Conservation (phyloP, 2,797 vertebrate genomes). For the Microtus californicus region DNA sequence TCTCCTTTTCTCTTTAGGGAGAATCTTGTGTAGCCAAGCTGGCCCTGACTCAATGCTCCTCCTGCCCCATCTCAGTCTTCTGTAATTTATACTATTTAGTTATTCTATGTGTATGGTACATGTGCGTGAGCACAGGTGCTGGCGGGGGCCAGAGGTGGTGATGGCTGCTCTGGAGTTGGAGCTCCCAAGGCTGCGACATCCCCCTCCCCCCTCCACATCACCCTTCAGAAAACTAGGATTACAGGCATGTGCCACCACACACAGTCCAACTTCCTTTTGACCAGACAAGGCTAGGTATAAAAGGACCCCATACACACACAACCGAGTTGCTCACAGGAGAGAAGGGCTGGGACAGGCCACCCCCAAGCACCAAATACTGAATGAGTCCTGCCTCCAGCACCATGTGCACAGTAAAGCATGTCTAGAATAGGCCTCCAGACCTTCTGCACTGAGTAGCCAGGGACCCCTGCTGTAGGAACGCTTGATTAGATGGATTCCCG, state of each 20-base stretch:
- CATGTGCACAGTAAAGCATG: neutral
- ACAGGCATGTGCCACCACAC: neutral
- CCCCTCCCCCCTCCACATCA: neutral
- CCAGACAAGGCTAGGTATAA: neutral
- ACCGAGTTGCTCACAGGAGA: neutral
- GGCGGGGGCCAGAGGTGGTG: neutral
- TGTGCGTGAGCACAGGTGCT: neutral
- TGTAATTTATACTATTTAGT: neutral
- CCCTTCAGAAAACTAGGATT: neutral
- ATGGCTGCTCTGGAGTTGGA: neutral
- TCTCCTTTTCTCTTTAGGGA: neutral
- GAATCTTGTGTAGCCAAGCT: neutral
- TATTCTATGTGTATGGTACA: neutral
- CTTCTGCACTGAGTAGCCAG: slow-evolving; percentile 2
- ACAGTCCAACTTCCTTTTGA: neutral
- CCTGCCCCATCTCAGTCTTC: neutral
- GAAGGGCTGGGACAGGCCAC: neutral
- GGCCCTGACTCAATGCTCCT: no score
- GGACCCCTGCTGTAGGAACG: neutral
- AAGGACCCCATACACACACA: neutral
- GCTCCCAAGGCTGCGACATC: no score
- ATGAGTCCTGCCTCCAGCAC: neutral
- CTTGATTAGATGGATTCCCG: slow-evolving; percentile 36
- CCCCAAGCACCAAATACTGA: neutral
- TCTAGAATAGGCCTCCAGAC: neutral